Conservation (phyloP, 1,140 invertebrate genomes). For the Dreissena polymorpha region DNA sequence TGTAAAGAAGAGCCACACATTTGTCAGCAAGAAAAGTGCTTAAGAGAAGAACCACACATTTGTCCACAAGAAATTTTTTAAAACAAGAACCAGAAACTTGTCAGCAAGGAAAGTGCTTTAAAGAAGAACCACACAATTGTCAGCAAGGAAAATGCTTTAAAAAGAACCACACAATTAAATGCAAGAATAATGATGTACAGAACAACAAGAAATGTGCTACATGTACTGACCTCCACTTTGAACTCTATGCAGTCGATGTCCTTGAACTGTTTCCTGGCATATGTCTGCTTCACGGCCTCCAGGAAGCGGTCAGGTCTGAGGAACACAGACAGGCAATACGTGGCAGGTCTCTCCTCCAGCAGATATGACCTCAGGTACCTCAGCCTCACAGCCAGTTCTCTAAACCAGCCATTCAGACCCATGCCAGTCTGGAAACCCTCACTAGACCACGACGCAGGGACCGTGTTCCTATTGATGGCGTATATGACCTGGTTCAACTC, state of each 20-base stretch:
- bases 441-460: constrained; percentile 68
- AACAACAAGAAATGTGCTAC: too few species aligned
- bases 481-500: constrained; percentile 61
- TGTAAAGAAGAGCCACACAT: too few species aligned
- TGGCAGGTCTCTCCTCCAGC: constrained; percentile 41
- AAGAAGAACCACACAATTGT: too few species aligned
- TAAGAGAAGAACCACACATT: too few species aligned
- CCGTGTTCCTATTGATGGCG: constrained; percentile 62
- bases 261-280: constrained; percentile 72
- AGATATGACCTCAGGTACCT: constrained; percentile 61
- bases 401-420: constrained; percentile 67
- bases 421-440: constrained; percentile 64
- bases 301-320: constrained; percentile 73
- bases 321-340: constrained; percentile 71
- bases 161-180: too few species aligned
- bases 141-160: too few species aligned
- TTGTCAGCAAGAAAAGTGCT: too few species aligned
- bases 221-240: constrained; percentile 68
- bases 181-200: too few species aligned
- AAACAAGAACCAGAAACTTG: too few species aligned
- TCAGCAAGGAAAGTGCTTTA: too few species aligned
- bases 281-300: constrained; percentile 70
- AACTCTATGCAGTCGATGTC: constrained; percentile 70
- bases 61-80: too few species aligned
- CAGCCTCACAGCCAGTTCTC: constrained; percentile 57